Conservation (phyloP, 2,888 invertebrate genomes). For the Allygus modestus region DNA sequence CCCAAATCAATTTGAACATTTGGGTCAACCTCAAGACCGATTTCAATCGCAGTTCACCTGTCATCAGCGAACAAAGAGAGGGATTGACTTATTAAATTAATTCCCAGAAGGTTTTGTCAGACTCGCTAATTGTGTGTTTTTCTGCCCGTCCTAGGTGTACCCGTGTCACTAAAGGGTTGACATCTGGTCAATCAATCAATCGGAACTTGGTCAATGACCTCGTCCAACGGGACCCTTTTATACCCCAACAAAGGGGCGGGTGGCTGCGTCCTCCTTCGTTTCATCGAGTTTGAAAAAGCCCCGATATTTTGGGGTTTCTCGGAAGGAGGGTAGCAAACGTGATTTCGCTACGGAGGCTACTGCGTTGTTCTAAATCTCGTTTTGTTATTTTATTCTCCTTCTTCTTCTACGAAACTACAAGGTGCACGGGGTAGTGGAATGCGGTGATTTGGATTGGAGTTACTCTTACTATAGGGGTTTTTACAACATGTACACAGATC, state of each 20-base stretch:
- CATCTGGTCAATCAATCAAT: conserved; percentile 46
- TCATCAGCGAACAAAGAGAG: background rate
- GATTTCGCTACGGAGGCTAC: conserved; percentile 22
- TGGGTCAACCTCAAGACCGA: no score
- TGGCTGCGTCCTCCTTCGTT: conserved; percentile 16
- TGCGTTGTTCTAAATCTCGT: background rate
- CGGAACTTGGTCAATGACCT: conserved; percentile 18
- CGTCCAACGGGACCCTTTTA: conserved; percentile 36
- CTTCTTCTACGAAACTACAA: background rate
- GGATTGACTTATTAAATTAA: conserved; percentile 39
- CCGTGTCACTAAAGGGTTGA: conserved; percentile 43
- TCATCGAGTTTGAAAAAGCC: conserved; percentile 31
- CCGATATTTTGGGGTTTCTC: conserved; percentile 1
- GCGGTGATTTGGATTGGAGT: background rate
- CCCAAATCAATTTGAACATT: no score
- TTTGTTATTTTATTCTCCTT: conserved; percentile 31
- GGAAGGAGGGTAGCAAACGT: background rate
- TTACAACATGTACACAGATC: no score
- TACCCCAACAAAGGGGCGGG: background rate
- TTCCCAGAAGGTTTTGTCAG: conserved; percentile 30
- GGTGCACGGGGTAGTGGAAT: no score
- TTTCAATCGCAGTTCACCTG: no score
- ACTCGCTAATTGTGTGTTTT: conserved; percentile 48
- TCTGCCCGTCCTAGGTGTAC: background rate
- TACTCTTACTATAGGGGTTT: no score